Evolutionary conservation across 2,113 vertebrate species (phyloP).

Genomic region (Asarcornis scutulata): DNA sequence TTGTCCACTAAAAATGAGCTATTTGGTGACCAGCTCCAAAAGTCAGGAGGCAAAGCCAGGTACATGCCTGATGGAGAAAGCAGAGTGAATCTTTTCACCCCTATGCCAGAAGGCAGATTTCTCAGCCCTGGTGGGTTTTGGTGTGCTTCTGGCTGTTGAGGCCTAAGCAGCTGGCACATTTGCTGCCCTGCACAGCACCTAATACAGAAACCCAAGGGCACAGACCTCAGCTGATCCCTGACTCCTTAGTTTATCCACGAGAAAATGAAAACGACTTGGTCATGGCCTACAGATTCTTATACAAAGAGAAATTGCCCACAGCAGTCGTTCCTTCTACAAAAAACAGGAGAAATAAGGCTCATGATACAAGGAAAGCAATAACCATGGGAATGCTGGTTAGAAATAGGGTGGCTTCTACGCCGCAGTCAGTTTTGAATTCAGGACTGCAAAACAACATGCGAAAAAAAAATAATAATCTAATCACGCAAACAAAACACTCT

Average conservation of each 20-base stretch:
- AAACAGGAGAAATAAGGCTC: constrained; percentile 1
- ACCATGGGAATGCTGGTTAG: not conserved
- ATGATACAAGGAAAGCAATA: constrained; percentile 6
- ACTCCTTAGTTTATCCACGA: not conserved
- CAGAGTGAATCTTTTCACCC: not conserved
- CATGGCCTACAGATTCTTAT: not conserved
- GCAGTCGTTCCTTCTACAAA: constrained; percentile 15
- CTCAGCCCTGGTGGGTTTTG: not conserved
- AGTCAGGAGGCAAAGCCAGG: not conserved
- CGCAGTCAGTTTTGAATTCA: not conserved
- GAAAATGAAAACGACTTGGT: constrained; percentile 6
- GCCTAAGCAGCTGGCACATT: not conserved
- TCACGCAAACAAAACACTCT: not conserved
- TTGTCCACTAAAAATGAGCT: not conserved
- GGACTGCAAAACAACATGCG: not conserved
- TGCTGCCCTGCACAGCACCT: not conserved
- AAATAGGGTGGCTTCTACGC: not conserved
- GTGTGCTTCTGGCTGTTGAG: not conserved
- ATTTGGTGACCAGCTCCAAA: not conserved
- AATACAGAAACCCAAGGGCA: not conserved
- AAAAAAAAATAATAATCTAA: not conserved
- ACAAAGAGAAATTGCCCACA: not conserved
- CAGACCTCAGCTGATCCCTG: not conserved
- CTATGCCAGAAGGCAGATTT: not conserved
- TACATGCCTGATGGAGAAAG: not conserved